Base-by-base conservation (phyloP, 2,113 vertebrate species). In the Vidua macroura region DNA sequence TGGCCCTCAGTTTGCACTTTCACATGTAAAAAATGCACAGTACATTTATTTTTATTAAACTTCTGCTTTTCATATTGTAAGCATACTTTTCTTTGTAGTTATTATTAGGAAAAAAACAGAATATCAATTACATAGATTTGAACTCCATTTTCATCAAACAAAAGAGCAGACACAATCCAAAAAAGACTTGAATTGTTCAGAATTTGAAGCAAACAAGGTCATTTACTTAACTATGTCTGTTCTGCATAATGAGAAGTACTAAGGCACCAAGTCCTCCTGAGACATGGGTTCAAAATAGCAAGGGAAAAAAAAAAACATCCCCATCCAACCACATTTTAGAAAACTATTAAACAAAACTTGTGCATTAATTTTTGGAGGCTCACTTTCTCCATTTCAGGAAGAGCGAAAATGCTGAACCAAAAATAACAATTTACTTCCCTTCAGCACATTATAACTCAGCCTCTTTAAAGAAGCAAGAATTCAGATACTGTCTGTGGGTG, bases 231-330 rank as follows among this genome's bases (percentile, higher is more conserved):
- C 31, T 66, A 80, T 39, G 37, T 41, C 30, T 79, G 14, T 35
- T 69, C 28, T 49, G 18, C 33, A 15, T 49, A 83, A 82, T 56
- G 43, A 60, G 41, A 72, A 15, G 12, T 15, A 5, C 49, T 64
- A 84, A 79, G 31, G 43, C 16, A 85, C 10, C 48, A 77, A 41
- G 63, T 33, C 44, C n/a, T 58, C 24, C 55, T n/a, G 15, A 77
- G 59, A 67, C 11, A 31, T 4, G 30, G 12, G 15, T 51, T 76
- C 33, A 78, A 86, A 93, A 74, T 11, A 17, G 35, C 33, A 90
- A 67, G 15, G 21, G 23, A 5, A 0, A 7, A 28, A 41, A 39
- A 37, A 14, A 21, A 2, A 0, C 8, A 64, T 22, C 9, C 10
- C 19, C 27, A 74, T 70, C 5, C 9, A 74, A 67, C 12, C 7